Evolutionary conservation across 2,888 invertebrate genomes (phyloP).

Genomic region (Matsumyia berberina): DNA sequence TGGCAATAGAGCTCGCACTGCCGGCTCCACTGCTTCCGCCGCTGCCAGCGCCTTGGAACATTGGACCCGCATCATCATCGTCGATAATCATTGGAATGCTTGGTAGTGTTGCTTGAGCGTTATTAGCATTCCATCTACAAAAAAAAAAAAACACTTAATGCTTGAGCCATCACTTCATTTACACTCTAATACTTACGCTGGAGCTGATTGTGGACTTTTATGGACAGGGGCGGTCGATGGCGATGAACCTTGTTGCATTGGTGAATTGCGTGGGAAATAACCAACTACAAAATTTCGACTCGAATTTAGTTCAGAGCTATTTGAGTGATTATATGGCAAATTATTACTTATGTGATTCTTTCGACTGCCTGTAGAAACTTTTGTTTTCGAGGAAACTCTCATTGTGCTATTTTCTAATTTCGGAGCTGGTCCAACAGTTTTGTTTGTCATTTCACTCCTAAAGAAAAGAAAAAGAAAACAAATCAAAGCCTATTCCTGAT

Average conservation of each 20-base stretch:
- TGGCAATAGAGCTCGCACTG: conserved; percentile 71
- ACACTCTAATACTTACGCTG: conserved; percentile 81
- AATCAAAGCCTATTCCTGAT: background rate
- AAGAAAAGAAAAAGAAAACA: conserved; percentile 20
- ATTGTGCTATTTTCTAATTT: conserved; percentile 86
- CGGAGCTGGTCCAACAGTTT: conserved; percentile 79
- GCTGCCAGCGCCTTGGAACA: conserved; percentile 79
- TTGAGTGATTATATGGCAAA: conserved; percentile 26
- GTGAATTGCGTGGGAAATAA: conserved; percentile 86
- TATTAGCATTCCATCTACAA: conserved; percentile 87
- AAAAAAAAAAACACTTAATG: conserved; percentile 10
- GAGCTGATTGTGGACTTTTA: conserved; percentile 84
- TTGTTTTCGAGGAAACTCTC: conserved; percentile 86
- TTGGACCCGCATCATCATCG: conserved; percentile 85
- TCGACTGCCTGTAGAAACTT: conserved; percentile 86
- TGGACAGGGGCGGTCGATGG: conserved; percentile 81
- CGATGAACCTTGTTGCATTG: conserved; percentile 87
- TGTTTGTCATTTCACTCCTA: conserved; percentile 83
- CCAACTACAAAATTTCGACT: conserved; percentile 82
- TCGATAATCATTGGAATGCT: conserved; percentile 91
- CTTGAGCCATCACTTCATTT: conserved; percentile 68
- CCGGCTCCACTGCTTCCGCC: conserved; percentile 77
- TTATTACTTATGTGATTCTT: conserved; percentile 83
- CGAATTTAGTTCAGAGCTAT: conserved; percentile 33
- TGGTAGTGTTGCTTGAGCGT: conserved; percentile 89